Evolutionary conservation across 2,113 vertebrate species (phyloP), one percentile per base, ranked within the genome.

Genomic region (Micromys minutus): DNA sequence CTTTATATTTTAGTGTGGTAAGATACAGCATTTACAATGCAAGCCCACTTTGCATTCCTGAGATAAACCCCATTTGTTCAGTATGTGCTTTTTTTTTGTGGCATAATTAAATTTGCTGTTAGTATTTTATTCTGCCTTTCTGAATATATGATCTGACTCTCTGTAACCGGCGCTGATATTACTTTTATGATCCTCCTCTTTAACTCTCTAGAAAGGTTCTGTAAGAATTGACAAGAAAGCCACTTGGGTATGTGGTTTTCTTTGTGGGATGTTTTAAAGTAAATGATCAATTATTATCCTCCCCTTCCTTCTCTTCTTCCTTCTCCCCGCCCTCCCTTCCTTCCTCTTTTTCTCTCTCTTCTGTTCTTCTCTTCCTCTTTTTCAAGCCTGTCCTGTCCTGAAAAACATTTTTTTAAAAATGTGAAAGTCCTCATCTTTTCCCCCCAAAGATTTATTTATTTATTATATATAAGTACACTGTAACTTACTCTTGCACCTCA

Each of bases 211-310:
- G 42, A 81, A 88, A 84, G 21, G 72, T 81, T 90, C 52, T 7
- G 2, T 63, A 87, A 74, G 24, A 90, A 72, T 87, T 95, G 47
- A 67, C 59, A 72, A 85, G 31, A 87, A 87, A 84, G 81, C 39
- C 19, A 90, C 47, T 88, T 84, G 76, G 36, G 45, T 90, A 72
- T 90, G 26, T 87, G 45, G 10, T 87, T 96, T 92, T 76, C 34
- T 69, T 55, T 87, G 34, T 71, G 84, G 47, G 22, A 22, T 47
- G 26, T 86, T 86, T 67, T 67, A 47, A 65, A 85, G 39, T 81
- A 81, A 59, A 81, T 59, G 26, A 59, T 81, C n/a, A 29, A 59
- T 81, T 81, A 39, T 39, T 57, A 15, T 57, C 21, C 76, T 5
- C 7, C 15, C 19, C 80, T 12, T 3, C 9, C 4, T 39, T 4